Evolutionary conservation across 2,888 invertebrate species (phyloP).

Genomic region (Miltochrista miniata): DNA sequence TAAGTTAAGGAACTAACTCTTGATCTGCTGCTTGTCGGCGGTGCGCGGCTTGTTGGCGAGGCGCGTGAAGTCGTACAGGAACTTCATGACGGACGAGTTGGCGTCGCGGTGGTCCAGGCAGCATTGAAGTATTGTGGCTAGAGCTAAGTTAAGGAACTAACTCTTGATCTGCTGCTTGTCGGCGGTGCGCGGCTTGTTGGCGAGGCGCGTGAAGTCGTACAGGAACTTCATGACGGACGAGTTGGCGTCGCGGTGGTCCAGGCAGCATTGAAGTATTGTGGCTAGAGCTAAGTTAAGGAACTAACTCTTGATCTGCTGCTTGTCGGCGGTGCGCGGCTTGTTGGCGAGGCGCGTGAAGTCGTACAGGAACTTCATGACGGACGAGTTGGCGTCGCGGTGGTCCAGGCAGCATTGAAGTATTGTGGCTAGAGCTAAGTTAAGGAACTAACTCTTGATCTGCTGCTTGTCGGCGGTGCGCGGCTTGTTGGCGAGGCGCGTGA

Average conservation of each 20-base stretch:
- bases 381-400: slow-evolving; percentile 97
- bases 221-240: slow-evolving; percentile 98
- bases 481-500: slow-evolving; percentile 86
- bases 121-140: slow-evolving; percentile 90
- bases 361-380: slow-evolving; percentile 97
- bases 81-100: slow-evolving; percentile 98
- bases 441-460: slow-evolving; percentile 44
- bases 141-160: slow-evolving; percentile 66
- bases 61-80: slow-evolving; percentile 92
- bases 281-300: slow-evolving; percentile 81
- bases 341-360: slow-evolving; percentile 89
- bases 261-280: slow-evolving; percentile 89
- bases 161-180: slow-evolving; percentile 46
- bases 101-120: slow-evolving; percentile 97
- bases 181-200: slow-evolving; percentile 58
- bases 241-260: slow-evolving; percentile 98
- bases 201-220: slow-evolving; percentile 89
- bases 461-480: slow-evolving; percentile 32
- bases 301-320: slow-evolving; percentile 47
- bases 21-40: slow-evolving; percentile 38
- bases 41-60: slow-evolving; percentile 74
- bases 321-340: slow-evolving; percentile 40
- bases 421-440: slow-evolving; percentile 85
- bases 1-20: slow-evolving; percentile 39
- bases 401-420: slow-evolving; percentile 93